A percentile compares a stretch with the other conserved stretches of the same genome.
Evolutionary conservation across 2,113 vertebrate species (phyloP).

Genomic region (Tenrec ecaudatus): DNA sequence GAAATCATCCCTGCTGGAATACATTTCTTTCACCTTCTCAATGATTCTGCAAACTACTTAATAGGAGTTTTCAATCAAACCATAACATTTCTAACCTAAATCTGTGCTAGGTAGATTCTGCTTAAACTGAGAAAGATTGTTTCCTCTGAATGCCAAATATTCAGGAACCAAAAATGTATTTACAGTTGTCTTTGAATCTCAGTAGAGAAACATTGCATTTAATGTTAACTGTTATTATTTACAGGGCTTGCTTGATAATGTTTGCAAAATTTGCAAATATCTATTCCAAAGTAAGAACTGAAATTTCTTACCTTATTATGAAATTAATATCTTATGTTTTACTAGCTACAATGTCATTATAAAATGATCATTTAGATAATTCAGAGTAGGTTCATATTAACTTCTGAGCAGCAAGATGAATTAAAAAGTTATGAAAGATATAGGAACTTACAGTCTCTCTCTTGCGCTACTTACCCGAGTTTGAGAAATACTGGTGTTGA

Average conservation of each 20-base stretch:
- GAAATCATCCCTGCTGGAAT: background rate
- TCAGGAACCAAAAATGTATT: background rate
- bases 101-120: background rate
- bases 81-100: background rate
- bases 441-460: background rate
- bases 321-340: background rate
- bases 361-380: background rate
- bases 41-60: background rate
- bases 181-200: background rate
- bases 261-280: background rate
- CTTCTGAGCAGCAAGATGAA: constrained; percentile 12
- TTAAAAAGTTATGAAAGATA: background rate
- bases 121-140: background rate
- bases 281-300: constrained; percentile 23
- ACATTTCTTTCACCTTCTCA: background rate
- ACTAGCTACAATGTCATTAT: background rate
- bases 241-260: background rate
- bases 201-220: constrained; percentile 1
- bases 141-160: background rate
- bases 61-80: background rate
- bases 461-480: background rate
- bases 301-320: background rate
- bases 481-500: background rate
- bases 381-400: background rate
- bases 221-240: constrained; percentile 31